phyloP scores from a whole-genome alignment of 23 tunicate species.

The Corella eumyota region DNA sequence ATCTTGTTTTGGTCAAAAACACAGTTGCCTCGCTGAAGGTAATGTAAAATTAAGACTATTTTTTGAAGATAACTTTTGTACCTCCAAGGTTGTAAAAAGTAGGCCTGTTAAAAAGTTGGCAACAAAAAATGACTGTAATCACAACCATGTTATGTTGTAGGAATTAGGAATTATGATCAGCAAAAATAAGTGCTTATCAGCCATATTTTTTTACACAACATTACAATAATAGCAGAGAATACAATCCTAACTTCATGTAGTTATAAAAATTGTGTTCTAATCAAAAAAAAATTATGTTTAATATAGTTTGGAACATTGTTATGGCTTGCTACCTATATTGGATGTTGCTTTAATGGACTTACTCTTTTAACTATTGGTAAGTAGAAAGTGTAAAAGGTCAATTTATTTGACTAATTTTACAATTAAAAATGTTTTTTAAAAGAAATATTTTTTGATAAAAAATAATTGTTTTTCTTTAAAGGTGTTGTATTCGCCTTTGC shows the following conservation, averaged over 20 bases:
- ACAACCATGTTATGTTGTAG: too few species aligned
- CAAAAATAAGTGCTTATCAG: too few species aligned
- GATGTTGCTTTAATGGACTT: constrained; percentile 66
- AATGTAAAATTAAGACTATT: neutral
- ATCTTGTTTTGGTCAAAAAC: constrained; percentile 63
- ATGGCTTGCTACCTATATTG: constrained; percentile 77
- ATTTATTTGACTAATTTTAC: neutral
- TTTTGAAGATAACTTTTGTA: neutral
- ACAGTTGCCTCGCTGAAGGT: constrained; percentile 75
- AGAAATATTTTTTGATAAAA: neutral
- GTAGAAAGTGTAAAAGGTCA: neutral
- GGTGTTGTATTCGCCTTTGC: constrained; percentile 58
- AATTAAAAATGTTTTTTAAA: neutral
- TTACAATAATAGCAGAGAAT: too few species aligned
- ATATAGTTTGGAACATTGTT: constrained; percentile 60
- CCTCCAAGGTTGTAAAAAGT: neutral
- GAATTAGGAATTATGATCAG: too few species aligned
- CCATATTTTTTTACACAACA: too few species aligned
- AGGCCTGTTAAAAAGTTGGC: too few species aligned
- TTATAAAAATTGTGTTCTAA: too few species aligned
- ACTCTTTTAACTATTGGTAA: constrained; percentile 73
- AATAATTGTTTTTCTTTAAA: constrained; percentile 3
- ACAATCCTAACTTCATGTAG: too few species aligned
- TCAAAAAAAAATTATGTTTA: too few species aligned
- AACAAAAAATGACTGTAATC: too few species aligned